These are phyloP conservation scores for Sipha flava DNA, from an alignment of 1,140 invertebrate species.

Conservation along the genomic window DNA sequence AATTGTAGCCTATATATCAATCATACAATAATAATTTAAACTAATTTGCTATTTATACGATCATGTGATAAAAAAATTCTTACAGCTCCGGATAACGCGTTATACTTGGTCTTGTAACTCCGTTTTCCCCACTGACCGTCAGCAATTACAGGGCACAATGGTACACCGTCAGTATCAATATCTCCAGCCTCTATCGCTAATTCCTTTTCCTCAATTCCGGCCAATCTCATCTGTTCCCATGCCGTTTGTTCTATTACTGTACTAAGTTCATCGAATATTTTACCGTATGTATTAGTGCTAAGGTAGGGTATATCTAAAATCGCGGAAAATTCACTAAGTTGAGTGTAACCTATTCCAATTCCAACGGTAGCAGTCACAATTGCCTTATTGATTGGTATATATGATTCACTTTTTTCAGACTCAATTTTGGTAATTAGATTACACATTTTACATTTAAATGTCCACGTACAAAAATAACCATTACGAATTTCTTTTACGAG, in stretches of 20 bases:
- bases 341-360: background rate
- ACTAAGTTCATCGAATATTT: too few species aligned
- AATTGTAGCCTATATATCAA: too few species aligned
- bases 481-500: background rate
- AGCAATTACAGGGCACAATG: background rate
- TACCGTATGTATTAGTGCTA: too few species aligned
- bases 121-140: background rate
- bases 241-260: too few species aligned
- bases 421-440: background rate
- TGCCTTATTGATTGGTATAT: background rate
- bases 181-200: background rate
- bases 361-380: background rate
- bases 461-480: background rate
- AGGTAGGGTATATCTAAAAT: too few species aligned
- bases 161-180: background rate
- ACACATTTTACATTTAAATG: background rate
- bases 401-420: background rate
- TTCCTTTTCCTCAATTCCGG: background rate
- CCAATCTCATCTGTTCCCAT: too few species aligned
- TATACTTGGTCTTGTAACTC: background rate
- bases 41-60: background rate
- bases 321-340: background rate
- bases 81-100: background rate
- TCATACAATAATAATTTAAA: too few species aligned
- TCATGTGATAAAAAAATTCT: background rate